Percentiles rank a stretch among this genome's conserved stretches.
These are phyloP conservation scores for Cheilinus undulatus DNA, from an alignment of 2,113 vertebrate species.

Conservation along the genomic window DNA sequence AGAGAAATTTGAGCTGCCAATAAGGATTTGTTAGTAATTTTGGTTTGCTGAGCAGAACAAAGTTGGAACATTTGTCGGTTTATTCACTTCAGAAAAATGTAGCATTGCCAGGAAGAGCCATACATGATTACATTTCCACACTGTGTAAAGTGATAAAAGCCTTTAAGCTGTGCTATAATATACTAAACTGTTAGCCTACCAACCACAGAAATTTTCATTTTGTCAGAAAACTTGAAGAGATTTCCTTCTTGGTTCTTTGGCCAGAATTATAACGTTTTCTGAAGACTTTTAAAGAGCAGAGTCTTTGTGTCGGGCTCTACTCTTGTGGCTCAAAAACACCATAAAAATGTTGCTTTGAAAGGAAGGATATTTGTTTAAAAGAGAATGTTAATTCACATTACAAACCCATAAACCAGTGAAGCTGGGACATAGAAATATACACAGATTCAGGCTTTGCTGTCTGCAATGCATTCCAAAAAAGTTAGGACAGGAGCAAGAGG, in stretches of 20 bases:
- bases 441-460: no score
- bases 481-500: no score
- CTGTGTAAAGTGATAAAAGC: constrained; percentile 64
- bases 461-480: no score
- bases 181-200: constrained; percentile 46
- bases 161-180: constrained; percentile 55
- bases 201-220: constrained; percentile 66
- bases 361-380: no score
- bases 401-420: no score
- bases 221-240: constrained; percentile 42
- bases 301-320: background rate
- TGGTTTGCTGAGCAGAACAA: constrained; percentile 6
- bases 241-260: constrained; percentile 39
- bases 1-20: background rate
- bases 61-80: constrained; percentile 14
- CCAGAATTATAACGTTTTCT: constrained; percentile 38
- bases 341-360: no score
- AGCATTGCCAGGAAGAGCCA: constrained; percentile 40
- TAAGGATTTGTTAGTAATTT: constrained; percentile 19
- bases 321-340: background rate
- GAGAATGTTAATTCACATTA: no score
- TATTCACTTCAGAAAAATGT: constrained; percentile 45
- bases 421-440: no score
- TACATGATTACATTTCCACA: constrained; percentile 71
- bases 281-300: constrained; percentile 8